Evolutionary conservation across 2,113 vertebrate genomes (phyloP).

Genomic region (Brachirus orientalis): DNA sequence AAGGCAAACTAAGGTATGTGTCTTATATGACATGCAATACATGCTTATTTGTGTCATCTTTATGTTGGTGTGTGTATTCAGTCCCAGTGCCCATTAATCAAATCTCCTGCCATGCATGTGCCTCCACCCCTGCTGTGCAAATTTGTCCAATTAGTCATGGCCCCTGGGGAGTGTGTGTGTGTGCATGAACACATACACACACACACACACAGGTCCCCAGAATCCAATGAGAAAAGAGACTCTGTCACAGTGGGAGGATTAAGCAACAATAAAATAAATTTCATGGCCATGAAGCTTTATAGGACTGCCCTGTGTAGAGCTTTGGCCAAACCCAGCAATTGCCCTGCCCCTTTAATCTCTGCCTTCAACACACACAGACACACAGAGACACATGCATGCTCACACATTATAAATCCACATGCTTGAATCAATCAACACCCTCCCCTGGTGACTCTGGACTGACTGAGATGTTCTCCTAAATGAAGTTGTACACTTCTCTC

Average conservation of each 20-base stretch:
- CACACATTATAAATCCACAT: slow-evolving; percentile 44
- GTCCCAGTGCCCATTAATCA: slow-evolving; percentile 85
- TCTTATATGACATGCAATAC: too few species aligned
- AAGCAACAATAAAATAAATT: slow-evolving; percentile 85
- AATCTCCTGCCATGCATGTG: slow-evolving; percentile 79
- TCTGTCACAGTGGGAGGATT: slow-evolving; percentile 86
- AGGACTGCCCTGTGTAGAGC: slow-evolving; percentile 72
- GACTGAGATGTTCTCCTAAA: slow-evolving; percentile 50
- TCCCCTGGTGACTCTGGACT: slow-evolving; percentile 29
- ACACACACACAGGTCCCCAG: slow-evolving; percentile 44
- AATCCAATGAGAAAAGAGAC: slow-evolving; percentile 90
- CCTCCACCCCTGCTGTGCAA: slow-evolving; percentile 92
- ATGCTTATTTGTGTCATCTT: slow-evolving; percentile 6
- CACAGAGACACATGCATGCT: slow-evolving; percentile 27
- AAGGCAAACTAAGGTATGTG: too few species aligned
- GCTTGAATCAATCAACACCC: slow-evolving; percentile 47
- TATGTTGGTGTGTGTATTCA: slow-evolving; percentile 52
- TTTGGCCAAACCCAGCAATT: slow-evolving; percentile 58
- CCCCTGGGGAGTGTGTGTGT: slow-evolving; percentile 81
- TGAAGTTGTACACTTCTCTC: slow-evolving; percentile 39
- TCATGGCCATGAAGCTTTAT: slow-evolving; percentile 78
- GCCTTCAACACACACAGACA: slow-evolving; percentile 33
- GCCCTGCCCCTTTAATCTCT: slow-evolving; percentile 57
- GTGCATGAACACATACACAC: slow-evolving; percentile 24
- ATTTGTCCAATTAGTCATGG: slow-evolving; percentile 99